These are phyloP conservation scores for Chiroxiphia lanceolata DNA, from an alignment of 2,797 vertebrate species.

Conservation along the genomic window DNA sequence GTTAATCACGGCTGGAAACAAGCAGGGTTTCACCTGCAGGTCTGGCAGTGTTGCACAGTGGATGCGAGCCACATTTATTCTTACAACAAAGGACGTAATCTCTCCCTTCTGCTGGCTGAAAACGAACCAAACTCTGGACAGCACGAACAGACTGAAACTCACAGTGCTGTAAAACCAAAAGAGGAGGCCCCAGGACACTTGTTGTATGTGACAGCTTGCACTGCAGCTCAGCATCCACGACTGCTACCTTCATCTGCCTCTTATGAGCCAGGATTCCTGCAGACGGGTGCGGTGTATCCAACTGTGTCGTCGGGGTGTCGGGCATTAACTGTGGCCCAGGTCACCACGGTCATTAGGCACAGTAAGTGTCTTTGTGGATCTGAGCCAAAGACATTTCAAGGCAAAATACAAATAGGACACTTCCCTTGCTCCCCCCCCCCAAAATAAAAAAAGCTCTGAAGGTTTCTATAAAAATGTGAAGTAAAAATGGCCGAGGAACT, in stretches of 20 bases:
- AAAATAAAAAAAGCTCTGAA: neutral
- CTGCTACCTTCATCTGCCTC: neutral
- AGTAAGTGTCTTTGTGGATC: neutral
- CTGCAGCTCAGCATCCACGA: neutral
- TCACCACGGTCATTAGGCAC: neutral
- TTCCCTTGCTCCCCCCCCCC: neutral
- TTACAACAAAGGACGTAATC: neutral
- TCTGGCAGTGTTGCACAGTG: constrained; percentile 10
- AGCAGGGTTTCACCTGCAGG: constrained; percentile 52
- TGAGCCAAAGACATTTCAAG: constrained; percentile 23
- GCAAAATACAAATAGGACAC: neutral
- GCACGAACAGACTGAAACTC: neutral
- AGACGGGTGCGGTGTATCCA: neutral
- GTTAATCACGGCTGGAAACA: neutral
- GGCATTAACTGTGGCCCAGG: neutral
- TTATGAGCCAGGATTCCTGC: neutral
- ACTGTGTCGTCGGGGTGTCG: neutral
- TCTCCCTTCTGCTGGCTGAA: neutral
- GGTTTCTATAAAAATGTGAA: constrained; percentile 38
- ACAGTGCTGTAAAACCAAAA: neutral
- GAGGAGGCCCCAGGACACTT: neutral
- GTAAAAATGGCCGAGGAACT: neutral
- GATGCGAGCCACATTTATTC: neutral
- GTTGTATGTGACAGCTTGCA: neutral
- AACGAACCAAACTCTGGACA: neutral